Percentiles rank a stretch among this genome's conserved stretches.
Evolutionary conservation across 2,113 vertebrate genomes (phyloP).

Genomic region (Neopipo cinnamomea): DNA sequence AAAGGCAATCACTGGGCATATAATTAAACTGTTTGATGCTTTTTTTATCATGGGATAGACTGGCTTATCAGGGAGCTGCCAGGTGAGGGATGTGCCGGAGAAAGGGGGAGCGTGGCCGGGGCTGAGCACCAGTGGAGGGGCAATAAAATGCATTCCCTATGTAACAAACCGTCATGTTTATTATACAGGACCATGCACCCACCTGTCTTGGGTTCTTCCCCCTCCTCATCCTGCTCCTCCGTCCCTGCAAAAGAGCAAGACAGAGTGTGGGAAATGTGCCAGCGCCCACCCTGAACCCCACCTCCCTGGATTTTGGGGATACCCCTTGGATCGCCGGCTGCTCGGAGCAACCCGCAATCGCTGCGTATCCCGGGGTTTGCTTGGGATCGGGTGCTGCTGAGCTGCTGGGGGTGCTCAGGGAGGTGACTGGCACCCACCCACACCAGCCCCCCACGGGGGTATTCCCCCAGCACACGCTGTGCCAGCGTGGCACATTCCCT

Average conservation of each 20-base stretch:
- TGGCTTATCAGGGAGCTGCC: neutral
- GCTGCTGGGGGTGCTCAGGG: neutral
- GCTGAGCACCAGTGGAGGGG: accelerated
- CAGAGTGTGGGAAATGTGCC: neutral
- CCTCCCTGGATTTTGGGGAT: accelerated
- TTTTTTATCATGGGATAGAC: neutral
- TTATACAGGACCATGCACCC: neutral
- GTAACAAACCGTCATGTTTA: neutral
- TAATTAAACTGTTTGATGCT: neutral
- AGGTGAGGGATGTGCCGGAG: accelerated
- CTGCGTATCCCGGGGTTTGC: neutral
- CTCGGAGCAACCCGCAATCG: accelerated
- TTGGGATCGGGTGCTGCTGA: accelerated
- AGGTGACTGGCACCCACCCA: neutral
- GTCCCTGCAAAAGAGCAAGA: constrained; percentile 70
- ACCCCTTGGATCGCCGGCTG: neutral
- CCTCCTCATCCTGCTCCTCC: constrained; percentile 85
- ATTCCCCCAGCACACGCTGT: neutral
- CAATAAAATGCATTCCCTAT: neutral
- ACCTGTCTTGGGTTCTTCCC: constrained; percentile 89
- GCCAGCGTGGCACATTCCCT: neutral
- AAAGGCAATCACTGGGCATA: neutral
- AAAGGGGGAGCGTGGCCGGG: accelerated
- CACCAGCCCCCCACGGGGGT: accelerated
- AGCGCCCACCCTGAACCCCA: neutral